A percentile compares a stretch with the other conserved stretches of the same genome.
Evolutionary conservation across 2,797 vertebrate genomes (phyloP).

Genomic region (Leucoraja ocellata): DNA sequence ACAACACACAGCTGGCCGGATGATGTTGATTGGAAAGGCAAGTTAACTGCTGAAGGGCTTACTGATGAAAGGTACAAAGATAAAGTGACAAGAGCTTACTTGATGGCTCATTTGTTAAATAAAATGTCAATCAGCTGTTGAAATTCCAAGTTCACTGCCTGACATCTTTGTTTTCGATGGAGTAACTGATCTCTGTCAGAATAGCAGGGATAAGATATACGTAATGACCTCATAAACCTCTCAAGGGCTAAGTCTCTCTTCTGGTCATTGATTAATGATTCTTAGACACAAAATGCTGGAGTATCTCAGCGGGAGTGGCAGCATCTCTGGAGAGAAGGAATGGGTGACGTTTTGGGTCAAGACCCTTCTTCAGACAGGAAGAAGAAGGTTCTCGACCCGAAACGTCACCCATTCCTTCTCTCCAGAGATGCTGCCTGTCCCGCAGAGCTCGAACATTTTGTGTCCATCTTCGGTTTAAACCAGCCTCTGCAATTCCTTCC

Average conservation of each 20-base stretch:
- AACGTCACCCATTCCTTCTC: no score
- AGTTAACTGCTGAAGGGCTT: neutral
- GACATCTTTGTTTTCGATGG: neutral
- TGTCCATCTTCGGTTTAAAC: no score
- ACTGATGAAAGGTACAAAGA: neutral
- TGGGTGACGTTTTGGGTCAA: no score
- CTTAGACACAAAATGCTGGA: no score
- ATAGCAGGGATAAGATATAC: neutral
- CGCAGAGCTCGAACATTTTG: no score
- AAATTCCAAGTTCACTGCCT: neutral
- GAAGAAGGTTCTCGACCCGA: no score
- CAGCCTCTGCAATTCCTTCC: no score
- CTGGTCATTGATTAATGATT: neutral
- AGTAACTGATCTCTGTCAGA: neutral
- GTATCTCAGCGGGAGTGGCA: no score
- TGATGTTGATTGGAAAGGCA: neutral
- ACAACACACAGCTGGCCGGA: neutral
- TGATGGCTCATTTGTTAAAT: conserved; percentile 16
- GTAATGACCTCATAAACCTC: neutral
- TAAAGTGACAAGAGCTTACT: neutral
- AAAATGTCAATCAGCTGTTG: neutral
- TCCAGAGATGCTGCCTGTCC: no score
- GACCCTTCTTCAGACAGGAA: no score
- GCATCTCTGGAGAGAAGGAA: no score
- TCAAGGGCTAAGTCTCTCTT: neutral